These are phyloP conservation scores for Nothoprocta pentlandii DNA, from an alignment of 2,113 vertebrate genomes.

Conservation along the genomic window DNA sequence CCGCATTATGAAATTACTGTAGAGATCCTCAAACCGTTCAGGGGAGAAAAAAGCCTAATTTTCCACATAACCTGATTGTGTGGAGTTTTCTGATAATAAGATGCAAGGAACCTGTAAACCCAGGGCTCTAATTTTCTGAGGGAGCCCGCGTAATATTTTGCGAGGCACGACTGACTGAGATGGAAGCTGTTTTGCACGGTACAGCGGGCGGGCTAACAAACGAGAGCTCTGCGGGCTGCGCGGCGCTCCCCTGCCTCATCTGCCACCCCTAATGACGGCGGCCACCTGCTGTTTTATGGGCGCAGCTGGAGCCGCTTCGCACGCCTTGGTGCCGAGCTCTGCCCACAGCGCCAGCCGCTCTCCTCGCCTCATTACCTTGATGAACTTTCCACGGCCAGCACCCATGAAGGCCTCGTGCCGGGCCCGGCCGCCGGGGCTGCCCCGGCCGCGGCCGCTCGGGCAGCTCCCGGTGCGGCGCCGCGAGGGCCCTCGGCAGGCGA, in stretches of 20 bases:
- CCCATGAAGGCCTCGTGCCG: constrained; percentile 94
- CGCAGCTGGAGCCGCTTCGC: constrained; percentile 96
- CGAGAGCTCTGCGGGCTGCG: constrained; percentile 87
- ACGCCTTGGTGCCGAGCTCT: constrained; percentile 92
- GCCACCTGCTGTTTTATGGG: constrained; percentile 99
- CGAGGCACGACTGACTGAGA: constrained; percentile 87
- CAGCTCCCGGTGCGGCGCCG: too few relatives aligned
- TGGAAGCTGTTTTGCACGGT: constrained; percentile 92
- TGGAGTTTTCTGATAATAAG: constrained; percentile 45
- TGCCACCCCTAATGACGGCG: constrained; percentile 97
- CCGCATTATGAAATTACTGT: constrained; percentile 34
- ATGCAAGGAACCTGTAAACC: constrained; percentile 65
- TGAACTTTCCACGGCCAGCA: constrained; percentile 99
- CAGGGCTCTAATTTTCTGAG: constrained; percentile 73
- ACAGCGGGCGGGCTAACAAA: constrained; percentile 90
- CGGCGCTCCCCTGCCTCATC: constrained; percentile 92
- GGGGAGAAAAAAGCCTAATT: constrained; percentile 19
- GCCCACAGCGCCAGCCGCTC: constrained; percentile 87
- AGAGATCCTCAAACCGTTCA: constrained; percentile 38
- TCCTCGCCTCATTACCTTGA: constrained; percentile 97
- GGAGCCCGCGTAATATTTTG: constrained; percentile 79
- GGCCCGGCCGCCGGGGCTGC: constrained; percentile 23
- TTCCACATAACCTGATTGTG: constrained; percentile 14
- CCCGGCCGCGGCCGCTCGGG: too few relatives aligned
- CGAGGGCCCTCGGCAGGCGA: constrained; percentile 80